phyloP scores from a whole-genome alignment of 2,888 invertebrate genomes.

The Conomelus anceps region DNA sequence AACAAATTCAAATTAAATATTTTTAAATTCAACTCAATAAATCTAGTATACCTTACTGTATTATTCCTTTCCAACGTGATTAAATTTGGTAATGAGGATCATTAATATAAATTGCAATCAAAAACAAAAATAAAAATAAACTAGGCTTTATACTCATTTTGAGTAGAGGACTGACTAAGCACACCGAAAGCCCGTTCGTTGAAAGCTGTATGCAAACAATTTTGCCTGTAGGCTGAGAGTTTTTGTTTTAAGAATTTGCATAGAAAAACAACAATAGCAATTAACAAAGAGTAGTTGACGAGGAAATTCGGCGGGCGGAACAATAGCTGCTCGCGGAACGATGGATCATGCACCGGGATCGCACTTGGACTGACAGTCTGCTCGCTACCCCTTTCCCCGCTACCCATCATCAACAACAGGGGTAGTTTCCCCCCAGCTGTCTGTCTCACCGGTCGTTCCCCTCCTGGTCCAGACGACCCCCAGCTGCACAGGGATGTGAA shows the following conservation, averaged over 20 bases:
- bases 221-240: neutral
- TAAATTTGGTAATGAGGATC: neutral
- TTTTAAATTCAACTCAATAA: neutral
- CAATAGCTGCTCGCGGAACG: neutral
- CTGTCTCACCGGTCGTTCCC: no score
- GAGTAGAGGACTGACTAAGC: neutral
- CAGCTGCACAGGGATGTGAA: neutral
- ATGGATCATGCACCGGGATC: neutral
- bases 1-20: no score
- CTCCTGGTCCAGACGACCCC: neutral
- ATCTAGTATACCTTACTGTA: neutral
- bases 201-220: neutral
- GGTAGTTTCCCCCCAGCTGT: neutral
- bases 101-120: neutral
- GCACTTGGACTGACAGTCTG: neutral
- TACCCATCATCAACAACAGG: neutral
- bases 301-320: neutral
- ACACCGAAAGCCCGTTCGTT: neutral
- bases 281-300: neutral
- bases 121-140: neutral
- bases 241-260: neutral
- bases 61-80: neutral
- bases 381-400: neutral
- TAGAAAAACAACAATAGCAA: neutral
- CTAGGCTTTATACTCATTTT: neutral